These are phyloP conservation scores for Sphaerophoria taeniata DNA, from an alignment of 2,888 invertebrate species.

Conservation along the genomic window DNA sequence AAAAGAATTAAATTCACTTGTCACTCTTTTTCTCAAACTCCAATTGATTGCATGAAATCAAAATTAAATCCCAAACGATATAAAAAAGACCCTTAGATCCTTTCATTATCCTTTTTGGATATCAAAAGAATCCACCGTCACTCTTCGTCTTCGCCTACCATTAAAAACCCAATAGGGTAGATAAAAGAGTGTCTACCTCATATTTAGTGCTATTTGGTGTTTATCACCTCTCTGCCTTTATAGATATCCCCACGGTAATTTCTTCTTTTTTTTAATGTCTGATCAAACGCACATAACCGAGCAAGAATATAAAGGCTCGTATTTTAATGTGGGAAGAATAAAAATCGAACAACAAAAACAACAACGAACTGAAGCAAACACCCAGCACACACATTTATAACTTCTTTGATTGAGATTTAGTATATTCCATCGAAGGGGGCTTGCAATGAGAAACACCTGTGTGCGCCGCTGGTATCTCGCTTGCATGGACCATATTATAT, in stretches of 20 bases:
- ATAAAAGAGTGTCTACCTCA: conserved; percentile 11
- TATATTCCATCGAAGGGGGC: background rate
- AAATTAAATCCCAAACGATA: conserved; percentile 32
- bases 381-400: conserved; percentile 58
- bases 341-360: conserved; percentile 3
- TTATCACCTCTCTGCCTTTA: conserved; percentile 45
- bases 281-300: background rate
- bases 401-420: conserved; percentile 52
- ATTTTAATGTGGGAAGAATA: conserved; percentile 60
- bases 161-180: background rate
- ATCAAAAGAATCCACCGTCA: conserved; percentile 64
- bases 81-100: conserved; percentile 38
- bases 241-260: conserved; percentile 17
- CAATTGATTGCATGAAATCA: conserved; percentile 10
- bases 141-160: background rate
- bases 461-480: background rate
- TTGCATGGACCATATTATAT: conserved; percentile 1
- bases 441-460: conserved; percentile 51
- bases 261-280: conserved; percentile 7
- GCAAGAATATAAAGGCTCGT: conserved; percentile 15
- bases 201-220: conserved; percentile 48
- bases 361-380: conserved; percentile 37
- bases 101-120: conserved; percentile 51
- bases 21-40: conserved; percentile 46
- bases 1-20: conserved; percentile 50